A percentile compares a stretch with the other conserved stretches of the same genome.
Evolutionary conservation across 2,888 invertebrate genomes (phyloP).

Genomic region (Lymantria monacha): DNA sequence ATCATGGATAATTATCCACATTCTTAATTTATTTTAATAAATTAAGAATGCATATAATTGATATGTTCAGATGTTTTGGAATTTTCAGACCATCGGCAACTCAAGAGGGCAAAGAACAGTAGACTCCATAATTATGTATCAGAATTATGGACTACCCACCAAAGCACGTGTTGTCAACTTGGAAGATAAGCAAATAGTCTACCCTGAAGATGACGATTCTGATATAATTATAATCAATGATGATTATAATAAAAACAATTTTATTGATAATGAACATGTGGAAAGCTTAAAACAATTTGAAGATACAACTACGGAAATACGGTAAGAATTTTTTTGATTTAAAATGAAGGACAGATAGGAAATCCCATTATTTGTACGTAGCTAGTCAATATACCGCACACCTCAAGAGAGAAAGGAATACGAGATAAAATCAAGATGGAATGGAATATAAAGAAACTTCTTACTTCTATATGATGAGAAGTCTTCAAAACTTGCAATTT

Average conservation of each 20-base stretch:
- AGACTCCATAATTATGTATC: constrained; percentile 67
- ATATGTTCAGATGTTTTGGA: constrained; percentile 90
- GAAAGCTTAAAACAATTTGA: constrained; percentile 42
- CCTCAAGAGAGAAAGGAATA: too few relatives aligned
- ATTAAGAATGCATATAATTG: constrained; percentile 59
- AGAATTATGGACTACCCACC: constrained; percentile 61
- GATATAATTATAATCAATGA: constrained; percentile 76
- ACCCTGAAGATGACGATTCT: constrained; percentile 69
- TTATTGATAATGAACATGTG: constrained; percentile 45
- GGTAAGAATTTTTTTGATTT: constrained; percentile 30
- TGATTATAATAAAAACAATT: constrained; percentile 55
- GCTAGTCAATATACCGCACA: too few relatives aligned
- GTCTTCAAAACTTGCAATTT: too few relatives aligned
- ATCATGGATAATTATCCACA: too few relatives aligned
- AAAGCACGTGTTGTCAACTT: constrained; percentile 60
- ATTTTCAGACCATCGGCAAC: constrained; percentile 88
- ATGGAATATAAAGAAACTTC: too few relatives aligned
- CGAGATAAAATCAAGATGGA: too few relatives aligned
- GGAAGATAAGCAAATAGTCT: constrained; percentile 66
- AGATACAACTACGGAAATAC: constrained; percentile 46
- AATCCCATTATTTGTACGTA: too few relatives aligned
- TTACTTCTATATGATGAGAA: too few relatives aligned
- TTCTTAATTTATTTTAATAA: too few relatives aligned
- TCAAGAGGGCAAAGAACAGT: constrained; percentile 87
- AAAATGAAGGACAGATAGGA: neutral